Conservation (phyloP, 2,113 vertebrate species). For the Tragelaphus buxtoni region DNA sequence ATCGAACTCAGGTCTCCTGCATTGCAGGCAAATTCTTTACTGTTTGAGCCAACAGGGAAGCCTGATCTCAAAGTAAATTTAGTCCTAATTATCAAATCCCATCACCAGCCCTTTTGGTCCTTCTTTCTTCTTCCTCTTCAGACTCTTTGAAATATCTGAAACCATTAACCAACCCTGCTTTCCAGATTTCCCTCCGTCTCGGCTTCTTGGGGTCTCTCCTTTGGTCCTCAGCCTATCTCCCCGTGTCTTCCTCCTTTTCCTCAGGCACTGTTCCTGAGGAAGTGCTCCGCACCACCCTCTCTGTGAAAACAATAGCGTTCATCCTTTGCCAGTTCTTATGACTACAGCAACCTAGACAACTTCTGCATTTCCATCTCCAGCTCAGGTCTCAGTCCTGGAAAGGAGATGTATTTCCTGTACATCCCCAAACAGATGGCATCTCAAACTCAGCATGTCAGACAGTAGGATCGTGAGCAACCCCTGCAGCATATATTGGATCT, state of each 20-base stretch:
- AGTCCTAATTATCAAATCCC: not conserved
- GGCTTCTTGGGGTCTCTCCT: not conserved
- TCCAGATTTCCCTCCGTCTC: fast-evolving
- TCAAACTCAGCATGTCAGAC: not conserved
- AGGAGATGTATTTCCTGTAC: not conserved
- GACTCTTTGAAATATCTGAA: not conserved
- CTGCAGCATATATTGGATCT: not conserved
- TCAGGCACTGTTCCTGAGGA: fast-evolving
- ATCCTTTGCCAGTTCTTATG: not conserved
- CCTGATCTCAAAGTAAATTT: not conserved
- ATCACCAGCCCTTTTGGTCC: not conserved
- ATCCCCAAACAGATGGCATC: not conserved
- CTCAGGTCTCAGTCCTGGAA: not conserved
- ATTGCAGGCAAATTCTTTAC: not conserved
- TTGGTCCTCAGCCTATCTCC: not conserved
- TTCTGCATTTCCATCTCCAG: not conserved
- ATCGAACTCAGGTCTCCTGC: not conserved
- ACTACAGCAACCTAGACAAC: not conserved
- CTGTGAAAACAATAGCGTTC: fast-evolving
- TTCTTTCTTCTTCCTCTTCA: not conserved
- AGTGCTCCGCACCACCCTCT: not conserved
- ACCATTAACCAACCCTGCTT: not conserved
- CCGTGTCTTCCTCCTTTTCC: too few species aligned
- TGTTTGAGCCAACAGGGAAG: not conserved
- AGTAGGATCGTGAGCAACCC: not conserved